These are phyloP conservation scores for Pectinophora gossypiella DNA, from an alignment of 1,140 invertebrate genomes.

Conservation along the genomic window DNA sequence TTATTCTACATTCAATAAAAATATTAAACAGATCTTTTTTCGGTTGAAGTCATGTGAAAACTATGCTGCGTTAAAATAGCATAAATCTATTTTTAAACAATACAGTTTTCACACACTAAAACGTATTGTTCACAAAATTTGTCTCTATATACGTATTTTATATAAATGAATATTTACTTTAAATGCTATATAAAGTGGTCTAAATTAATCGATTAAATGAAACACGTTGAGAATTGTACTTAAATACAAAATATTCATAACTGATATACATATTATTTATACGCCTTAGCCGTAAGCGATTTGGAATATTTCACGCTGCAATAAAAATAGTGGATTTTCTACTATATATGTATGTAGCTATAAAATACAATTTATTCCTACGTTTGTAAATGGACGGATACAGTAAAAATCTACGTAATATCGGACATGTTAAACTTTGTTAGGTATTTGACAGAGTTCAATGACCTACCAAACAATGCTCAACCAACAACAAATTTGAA, in stretches of 20 bases:
- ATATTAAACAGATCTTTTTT: not conserved
- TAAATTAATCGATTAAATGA: not conserved
- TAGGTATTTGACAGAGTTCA: too few relatives aligned
- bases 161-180: too few relatives aligned
- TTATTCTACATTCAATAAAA: not conserved
- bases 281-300: not conserved
- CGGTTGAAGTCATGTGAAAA: not conserved
- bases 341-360: too few relatives aligned
- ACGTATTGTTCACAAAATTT: not conserved
- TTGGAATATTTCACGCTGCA: not conserved
- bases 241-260: not conserved
- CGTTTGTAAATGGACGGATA: constrained; percentile 15
- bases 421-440: not conserved
- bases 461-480: too few relatives aligned
- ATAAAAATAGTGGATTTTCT: not conserved
- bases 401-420: constrained; percentile 4
- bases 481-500: too few relatives aligned
- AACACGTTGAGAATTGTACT: constrained; percentile 3
- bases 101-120: not conserved
- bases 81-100: not conserved
- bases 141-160: not conserved
- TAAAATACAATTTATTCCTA: not conserved
- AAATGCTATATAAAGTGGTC: not conserved
- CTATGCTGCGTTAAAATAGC: not conserved
- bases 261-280: not conserved